Evolutionary conservation across 2,888 invertebrate genomes (phyloP), one percentile per base, ranked within the genome.

Genomic region (Chaetogeoica ovagalla): DNA sequence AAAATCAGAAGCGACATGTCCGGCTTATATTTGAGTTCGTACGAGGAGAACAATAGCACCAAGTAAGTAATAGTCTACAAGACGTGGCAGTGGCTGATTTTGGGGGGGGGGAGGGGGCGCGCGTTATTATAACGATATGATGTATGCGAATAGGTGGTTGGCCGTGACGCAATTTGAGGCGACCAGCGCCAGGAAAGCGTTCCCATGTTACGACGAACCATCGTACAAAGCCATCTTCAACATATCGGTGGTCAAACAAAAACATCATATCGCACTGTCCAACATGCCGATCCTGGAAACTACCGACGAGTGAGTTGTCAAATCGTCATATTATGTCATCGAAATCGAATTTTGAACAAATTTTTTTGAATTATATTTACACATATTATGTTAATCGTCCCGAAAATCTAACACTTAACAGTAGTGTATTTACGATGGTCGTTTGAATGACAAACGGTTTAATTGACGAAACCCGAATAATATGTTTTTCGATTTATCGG

Each of bases 121-220:
- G 9, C 7, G 4, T 30, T 23, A 8, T 11, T 9, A 8, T 30
- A 8, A 55, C 37, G 15, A 15, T 37, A 55, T 57, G 1, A 11
- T 19, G 5, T 39, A 1, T 13, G 1, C 15, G 0, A 57, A 37
- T 15, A 71, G 70, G 39, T 71, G 70, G 70, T 21, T 71, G 57
- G 57, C 21, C 8, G 70, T 71, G 21, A 71, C 70, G 39, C 57
- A 71, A 21, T 71, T 71, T 9, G 70, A 71, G 19, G 0, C 57
- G n/a, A 57, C 21, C 1, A 39, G 5, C 39, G 70, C 70, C 8
- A 71, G 70, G 39, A 59, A 3, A 9, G 70, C 70, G 17, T 71
- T 71, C 11, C 70, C 70, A 37, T 71, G 70, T 39, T 71, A 17
- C 21, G 70, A 71, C 8, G 70, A 71, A 59, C 70, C 70, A 0